Percentiles rank a stretch among this genome's conserved stretches.
Conservation (phyloP, 2,888 invertebrate genomes). For the Elegia similella region DNA sequence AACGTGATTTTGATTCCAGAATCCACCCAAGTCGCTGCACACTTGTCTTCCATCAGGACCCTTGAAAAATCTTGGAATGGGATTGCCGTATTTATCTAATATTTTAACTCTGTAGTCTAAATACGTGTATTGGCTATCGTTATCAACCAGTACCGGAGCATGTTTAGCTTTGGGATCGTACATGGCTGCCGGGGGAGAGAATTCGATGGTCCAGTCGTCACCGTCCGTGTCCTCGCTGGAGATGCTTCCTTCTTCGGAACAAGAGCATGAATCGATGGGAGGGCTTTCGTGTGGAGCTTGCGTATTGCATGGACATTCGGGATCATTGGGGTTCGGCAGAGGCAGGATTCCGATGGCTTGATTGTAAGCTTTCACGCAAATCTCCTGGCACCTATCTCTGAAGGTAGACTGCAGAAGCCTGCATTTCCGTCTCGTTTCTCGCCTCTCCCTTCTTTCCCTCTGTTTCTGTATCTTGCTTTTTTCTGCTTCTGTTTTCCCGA, state of each 20-base stretch:
- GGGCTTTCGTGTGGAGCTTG: conserved; percentile 38
- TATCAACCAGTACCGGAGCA: conserved; percentile 42
- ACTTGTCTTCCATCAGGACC: conserved; percentile 67
- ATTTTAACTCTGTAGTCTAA: conserved; percentile 71
- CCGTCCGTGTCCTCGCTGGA: conserved; percentile 68
- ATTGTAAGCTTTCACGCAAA: conserved; percentile 73
- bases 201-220: conserved; percentile 72
- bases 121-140: conserved; percentile 63
- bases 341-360: conserved; percentile 70
- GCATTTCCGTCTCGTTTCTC: conserved; percentile 67
- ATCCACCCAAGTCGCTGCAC: conserved; percentile 73
- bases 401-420: conserved; percentile 67
- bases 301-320: conserved; percentile 64
- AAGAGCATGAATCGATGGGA: conserved; percentile 68
- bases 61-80: conserved; percentile 64
- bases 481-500: conserved; percentile 69
- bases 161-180: conserved; percentile 67
- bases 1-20: conserved; percentile 55
- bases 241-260: conserved; percentile 60
- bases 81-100: conserved; percentile 65
- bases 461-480: conserved; percentile 56
- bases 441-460: conserved; percentile 62
- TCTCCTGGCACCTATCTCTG: conserved; percentile 71
- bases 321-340: conserved; percentile 60
- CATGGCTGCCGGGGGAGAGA: conserved; percentile 64